Conservation (phyloP, 2,797 vertebrate species). For the Macropus fuliginosus region DNA sequence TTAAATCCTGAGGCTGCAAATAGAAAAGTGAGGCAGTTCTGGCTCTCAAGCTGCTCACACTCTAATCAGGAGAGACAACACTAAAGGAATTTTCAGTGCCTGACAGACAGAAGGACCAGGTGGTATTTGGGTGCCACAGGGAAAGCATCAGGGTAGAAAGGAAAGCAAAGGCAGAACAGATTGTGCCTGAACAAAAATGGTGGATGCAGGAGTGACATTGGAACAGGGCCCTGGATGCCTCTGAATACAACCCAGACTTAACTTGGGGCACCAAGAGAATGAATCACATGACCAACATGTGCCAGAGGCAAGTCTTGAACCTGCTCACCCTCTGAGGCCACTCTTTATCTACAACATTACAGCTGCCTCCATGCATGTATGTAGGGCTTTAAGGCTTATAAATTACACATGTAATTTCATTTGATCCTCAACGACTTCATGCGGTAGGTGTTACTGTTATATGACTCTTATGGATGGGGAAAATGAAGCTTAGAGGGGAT, state of each 20-base stretch:
- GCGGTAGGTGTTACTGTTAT: background rate
- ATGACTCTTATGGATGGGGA: background rate
- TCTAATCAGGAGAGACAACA: background rate
- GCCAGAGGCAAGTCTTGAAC: background rate
- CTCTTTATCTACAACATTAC: background rate
- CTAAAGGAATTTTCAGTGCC: background rate
- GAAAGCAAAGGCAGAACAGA: background rate
- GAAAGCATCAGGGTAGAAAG: background rate
- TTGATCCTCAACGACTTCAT: background rate
- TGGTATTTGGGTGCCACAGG: background rate
- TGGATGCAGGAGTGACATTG: background rate
- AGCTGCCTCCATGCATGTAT: background rate
- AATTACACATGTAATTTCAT: background rate
- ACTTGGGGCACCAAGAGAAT: background rate
- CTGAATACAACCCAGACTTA: background rate
- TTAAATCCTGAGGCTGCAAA: background rate
- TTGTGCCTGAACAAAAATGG: background rate
- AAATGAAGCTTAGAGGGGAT: background rate
- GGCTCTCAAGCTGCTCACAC: background rate
- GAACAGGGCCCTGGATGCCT: background rate
- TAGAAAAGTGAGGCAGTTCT: background rate
- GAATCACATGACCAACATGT: background rate
- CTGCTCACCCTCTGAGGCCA: background rate
- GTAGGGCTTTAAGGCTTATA: background rate
- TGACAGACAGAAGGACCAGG: too few relatives aligned